phyloP scores from a whole-genome alignment of 2,888 invertebrate genomes.

The Thereva unica region DNA sequence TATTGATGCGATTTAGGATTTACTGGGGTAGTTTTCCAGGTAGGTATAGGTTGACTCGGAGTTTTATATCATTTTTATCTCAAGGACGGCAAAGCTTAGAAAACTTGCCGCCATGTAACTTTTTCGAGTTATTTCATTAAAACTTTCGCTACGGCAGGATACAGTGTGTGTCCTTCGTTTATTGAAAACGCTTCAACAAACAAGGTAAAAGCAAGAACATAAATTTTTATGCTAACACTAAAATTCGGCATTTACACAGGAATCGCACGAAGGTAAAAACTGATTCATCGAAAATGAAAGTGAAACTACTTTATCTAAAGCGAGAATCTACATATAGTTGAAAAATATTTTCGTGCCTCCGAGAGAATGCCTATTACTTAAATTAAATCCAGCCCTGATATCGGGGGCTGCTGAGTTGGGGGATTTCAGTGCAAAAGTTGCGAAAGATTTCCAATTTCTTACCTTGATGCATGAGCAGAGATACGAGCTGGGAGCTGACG shows the following conservation, averaged over 20 bases:
- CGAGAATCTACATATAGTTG: slow-evolving; percentile 1
- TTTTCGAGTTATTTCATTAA: too few species aligned
- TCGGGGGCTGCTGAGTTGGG: neutral
- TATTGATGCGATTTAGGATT: too few species aligned
- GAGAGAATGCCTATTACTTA: slow-evolving; percentile 36
- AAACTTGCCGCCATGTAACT: too few species aligned
- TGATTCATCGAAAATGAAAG: slow-evolving; percentile 30
- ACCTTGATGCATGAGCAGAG: slow-evolving; percentile 35
- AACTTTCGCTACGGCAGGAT: too few species aligned
- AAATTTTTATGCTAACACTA: slow-evolving; percentile 14
- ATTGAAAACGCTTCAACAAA: slow-evolving; percentile 11
- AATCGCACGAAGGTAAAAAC: neutral
- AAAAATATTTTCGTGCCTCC: slow-evolving; percentile 12
- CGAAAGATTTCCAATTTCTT: slow-evolving; percentile 12
- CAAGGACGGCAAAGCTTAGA: too few species aligned
- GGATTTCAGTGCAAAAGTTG: slow-evolving; percentile 20
- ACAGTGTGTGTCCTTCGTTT: too few species aligned
- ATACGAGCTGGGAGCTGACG: slow-evolving; percentile 20
- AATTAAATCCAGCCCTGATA: slow-evolving; percentile 34
- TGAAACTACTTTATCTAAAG: slow-evolving; percentile 12
- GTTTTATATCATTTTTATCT: too few species aligned
- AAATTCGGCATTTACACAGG: neutral
- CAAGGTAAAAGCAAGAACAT: slow-evolving; percentile 23
- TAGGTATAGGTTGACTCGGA: too few species aligned
- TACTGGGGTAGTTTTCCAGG: too few species aligned